phyloP scores from a whole-genome alignment of 2,113 vertebrate genomes.

The Podilymbus podiceps region DNA sequence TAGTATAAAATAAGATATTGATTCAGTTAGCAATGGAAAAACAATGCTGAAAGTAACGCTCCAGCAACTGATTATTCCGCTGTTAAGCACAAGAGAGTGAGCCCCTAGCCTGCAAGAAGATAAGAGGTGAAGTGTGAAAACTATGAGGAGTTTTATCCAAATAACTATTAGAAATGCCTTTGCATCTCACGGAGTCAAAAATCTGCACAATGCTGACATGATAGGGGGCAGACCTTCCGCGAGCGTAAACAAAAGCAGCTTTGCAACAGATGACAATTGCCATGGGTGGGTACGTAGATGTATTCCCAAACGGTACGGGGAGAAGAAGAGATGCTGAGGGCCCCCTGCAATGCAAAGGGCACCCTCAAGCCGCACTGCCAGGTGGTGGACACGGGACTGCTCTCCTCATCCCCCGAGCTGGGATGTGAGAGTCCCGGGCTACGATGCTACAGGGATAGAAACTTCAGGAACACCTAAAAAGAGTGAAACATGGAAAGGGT shows the following conservation, averaged over 20 bases:
- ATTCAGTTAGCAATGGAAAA: neutral
- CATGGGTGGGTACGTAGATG: rapidly evolving
- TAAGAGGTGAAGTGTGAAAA: neutral
- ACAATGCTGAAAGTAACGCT: neutral
- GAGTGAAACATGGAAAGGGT: neutral
- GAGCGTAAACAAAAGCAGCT: neutral
- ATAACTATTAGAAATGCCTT: neutral
- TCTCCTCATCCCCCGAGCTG: rapidly evolving
- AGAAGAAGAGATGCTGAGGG: neutral
- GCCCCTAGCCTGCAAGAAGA: neutral
- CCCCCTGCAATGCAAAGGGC: neutral
- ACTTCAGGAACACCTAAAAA: neutral
- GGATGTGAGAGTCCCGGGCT: neutral
- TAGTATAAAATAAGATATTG: neutral
- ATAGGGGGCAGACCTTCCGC: neutral
- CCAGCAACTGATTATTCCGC: neutral
- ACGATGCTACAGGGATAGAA: neutral
- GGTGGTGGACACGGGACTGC: rapidly evolving
- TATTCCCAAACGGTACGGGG: neutral
- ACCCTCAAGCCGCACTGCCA: rapidly evolving
- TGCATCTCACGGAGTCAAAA: neutral
- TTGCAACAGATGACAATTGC: neutral
- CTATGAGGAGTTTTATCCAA: neutral
- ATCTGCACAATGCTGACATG: neutral
- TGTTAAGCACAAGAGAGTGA: neutral